Evolutionary conservation across 1,140 invertebrate species (phyloP), one percentile per base, ranked within the genome.

Genomic region (Dinoponera quadriceps): DNA sequence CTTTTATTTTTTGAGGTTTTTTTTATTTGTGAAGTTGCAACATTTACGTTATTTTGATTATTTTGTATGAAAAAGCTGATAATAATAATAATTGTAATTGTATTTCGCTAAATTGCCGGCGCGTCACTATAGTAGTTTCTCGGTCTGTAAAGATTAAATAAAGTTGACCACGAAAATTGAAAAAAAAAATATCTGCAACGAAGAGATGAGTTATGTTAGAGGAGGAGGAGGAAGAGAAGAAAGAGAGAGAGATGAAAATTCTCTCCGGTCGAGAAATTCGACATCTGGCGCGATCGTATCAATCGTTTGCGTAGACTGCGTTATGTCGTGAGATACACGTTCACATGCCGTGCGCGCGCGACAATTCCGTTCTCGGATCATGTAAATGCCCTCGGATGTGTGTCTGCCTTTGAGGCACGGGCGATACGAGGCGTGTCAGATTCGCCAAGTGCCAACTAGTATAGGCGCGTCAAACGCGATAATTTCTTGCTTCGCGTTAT

Each of bases 401-500:
- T 5, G 44, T 80, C 1, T 27, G 51, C 27, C 54, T 73, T 87
- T 57, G 59, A 84, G 63, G 33, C 44, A 33, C 59, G 62, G 54
- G n/a, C 55, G 73, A 84, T 73, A 84, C 66, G 69, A 44, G 55
- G 62, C 65, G 55, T 49, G 73, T 83, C 73, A 80, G 13, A n/a
- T 63, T 82, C 18, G 59, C 55, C 66, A 83, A 87, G 59, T 72
- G 71, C 65, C 65, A n/a, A 54, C 62, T 69, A 71, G 55, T 84
- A 57, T 87, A 80, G 74, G 74, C 82, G 49, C 69, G 87, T 88
- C 86, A 83, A 88, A 88, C 60, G 72, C 59, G 22, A 16, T 80
- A 88, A 88, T 88, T 88, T 88, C 86, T 88, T 72, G 66, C 38
- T 38, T 29, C 60, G 86, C 75, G 60, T 87, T 87, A 83, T 82